Conservation (phyloP, 2,113 vertebrate genomes). For the Coregonus clupeaformis region DNA sequence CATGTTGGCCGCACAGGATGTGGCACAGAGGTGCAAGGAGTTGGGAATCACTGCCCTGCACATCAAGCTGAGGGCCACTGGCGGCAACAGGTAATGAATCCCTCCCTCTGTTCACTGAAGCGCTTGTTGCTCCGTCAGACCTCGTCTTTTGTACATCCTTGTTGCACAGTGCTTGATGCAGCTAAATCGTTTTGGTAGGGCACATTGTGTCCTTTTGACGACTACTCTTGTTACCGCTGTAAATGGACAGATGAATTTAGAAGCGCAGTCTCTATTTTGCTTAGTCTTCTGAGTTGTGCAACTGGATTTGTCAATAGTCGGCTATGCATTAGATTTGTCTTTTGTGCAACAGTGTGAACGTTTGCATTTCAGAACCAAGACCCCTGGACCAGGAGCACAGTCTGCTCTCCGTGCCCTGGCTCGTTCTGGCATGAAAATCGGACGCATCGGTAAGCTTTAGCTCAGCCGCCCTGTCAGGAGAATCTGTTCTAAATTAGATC, state of each 20-base stretch:
- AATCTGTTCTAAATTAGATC: too few species aligned
- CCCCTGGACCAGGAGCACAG: conserved; percentile 96
- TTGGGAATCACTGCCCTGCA: conserved; percentile 95
- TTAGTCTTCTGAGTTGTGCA: too few species aligned
- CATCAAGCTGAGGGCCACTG: conserved; percentile 95
- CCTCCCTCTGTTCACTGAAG: neutral
- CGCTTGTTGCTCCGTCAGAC: too few species aligned
- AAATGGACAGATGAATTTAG: too few species aligned
- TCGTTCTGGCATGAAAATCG: conserved; percentile 98
- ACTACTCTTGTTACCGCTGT: too few species aligned
- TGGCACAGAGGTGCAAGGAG: conserved; percentile 97
- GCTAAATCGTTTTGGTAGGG: too few species aligned
- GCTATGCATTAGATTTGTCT: neutral
- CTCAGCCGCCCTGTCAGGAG: too few species aligned
- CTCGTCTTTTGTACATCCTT: neutral
- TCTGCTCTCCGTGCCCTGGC: conserved; percentile 95
- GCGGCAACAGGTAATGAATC: conserved; percentile 82
- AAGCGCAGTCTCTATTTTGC: too few species aligned
- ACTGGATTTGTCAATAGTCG: too few species aligned
- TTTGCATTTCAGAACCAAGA: conserved; percentile 85
- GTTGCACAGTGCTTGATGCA: too few species aligned
- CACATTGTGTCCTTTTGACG: too few species aligned
- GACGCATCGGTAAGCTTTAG: conserved; percentile 85
- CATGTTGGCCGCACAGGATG: conserved; percentile 96
- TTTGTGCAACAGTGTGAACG: neutral